Base-by-base conservation (phyloP, 2,797 vertebrate genomes). In the Holocentrus rufus region DNA sequence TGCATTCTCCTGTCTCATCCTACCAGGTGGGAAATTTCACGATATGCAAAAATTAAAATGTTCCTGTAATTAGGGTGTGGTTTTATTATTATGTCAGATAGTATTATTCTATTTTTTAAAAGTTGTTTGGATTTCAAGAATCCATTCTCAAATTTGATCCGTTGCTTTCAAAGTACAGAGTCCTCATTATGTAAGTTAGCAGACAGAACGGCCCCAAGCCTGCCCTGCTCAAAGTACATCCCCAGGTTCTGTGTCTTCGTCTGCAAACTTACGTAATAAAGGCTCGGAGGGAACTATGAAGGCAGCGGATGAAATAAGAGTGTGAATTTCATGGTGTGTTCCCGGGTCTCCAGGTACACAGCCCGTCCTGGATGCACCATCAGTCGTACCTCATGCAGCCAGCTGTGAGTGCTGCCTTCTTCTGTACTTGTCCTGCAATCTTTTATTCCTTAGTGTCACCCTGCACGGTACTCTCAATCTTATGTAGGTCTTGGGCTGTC, bases 351-450 rank as follows among this genome's bases (percentile, higher is more conserved):
- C 91, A 97, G 96, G 94, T 96, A 73, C 96, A 97, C 87, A 95
- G 92, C 89, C 95, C 96, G 0, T 93, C 97, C 78, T 98, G 97
- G 97, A 97, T 97, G 97, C 96, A 96, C 85, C 96, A 97, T 88
- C 97, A 97, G 91, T 95, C 96, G 68, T 97, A 97, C 96, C 96
- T 97, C 95, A 95, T 96, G 96, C 97, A 96, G 92, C 96, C 96
- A 88, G 94, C 96, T 87, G 97, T 98, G 89, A 96, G 91, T 91
- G 76, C 0, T 9, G 30, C 7, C 31, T 23, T 34, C 18, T 23
- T 27, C 46, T 52, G 50, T 27, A 54, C 53, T 31, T 56, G 20
- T 18, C 18, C 17, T n/a, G 46, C 23, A 64, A 23, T 54, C 60
- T 34, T 36, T 46, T 13, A n/a, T 31, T 20, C 9, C 44, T 5